Base-by-base conservation (phyloP, 2,888 invertebrate genomes). In the Alentia gelatinosa region DNA sequence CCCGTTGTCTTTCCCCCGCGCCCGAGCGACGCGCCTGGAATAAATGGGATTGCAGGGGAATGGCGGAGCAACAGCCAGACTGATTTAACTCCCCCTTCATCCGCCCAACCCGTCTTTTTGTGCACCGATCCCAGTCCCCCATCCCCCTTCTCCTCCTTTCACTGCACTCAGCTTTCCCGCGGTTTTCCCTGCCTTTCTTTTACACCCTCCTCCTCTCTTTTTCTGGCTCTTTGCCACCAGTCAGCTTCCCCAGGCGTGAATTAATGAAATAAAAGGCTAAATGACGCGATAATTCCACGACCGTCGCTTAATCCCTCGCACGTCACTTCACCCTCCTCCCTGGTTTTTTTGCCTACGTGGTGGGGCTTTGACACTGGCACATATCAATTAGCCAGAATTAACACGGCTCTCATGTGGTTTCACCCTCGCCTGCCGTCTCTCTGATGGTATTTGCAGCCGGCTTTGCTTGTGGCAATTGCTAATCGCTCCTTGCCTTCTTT, bases 361-460 rank as follows among this genome's bases (percentile, higher is more conserved):
- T 37, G 33, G 15, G 83, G 33, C 86, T 86, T 86, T 86, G 86
- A 86, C 47, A 86, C 42, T 33, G 86, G 86, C 86, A 86, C 86
- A 86, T 86, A 86, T 47, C 86, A 86, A 86, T 86, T 86, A 86
- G 86, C 30, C 15, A 1, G 86, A 86, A 86, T 86, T 86, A 47
- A 47, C 86, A 47, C 23, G 37, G 83, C 83, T 83, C 40, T 40
- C 30, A 68, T 68, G 30, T 68, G 68, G 68, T 68, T 30, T 68
- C 68, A 68, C 12, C 79, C 39, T 79, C 19, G 86, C 26, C n/a
- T 84, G 84, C 40, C 15, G 7, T 35, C 83, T 40, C 37, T 1
- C 26, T 56, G 56, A 12, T 3, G 3, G 3, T 1, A 3, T n/a
- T 9, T 56, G 19, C 56, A 56, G 40, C 23, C 19, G 30, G 3